Base-by-base conservation (phyloP, 2,888 invertebrate genomes). In the Elmis aenea region DNA sequence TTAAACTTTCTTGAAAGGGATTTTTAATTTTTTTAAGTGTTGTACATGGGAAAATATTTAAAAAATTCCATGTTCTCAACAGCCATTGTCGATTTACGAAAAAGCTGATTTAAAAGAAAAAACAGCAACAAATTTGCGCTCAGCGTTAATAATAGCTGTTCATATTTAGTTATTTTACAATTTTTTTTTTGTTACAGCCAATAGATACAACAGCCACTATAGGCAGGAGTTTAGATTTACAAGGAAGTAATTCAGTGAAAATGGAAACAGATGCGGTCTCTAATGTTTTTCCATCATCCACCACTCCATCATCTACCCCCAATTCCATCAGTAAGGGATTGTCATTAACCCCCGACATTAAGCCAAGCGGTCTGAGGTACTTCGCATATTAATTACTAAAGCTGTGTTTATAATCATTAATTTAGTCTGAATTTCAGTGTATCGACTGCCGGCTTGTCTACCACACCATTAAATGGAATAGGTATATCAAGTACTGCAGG, bases 171-270 rank as follows among this genome's bases (percentile, higher is more conserved):
- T n/a, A n/a, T n/a, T n/a, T n/a, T n/a, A n/a, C n/a, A n/a, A n/a
- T n/a, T n/a, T n/a, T n/a, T 21, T 12, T 3, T 29, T 4, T 13
- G 9, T 20, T 29, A 13, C 64, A 77, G 77, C 69, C 74, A 1
- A 76, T 76, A 28, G 79, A 79, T 59, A 74, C 76, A 3, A 77
- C 77, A 31, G 76, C 77, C 1, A 68, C 73, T 0, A 76, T 77
- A 69, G 62, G 48, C 37, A 56, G 68, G 41, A 62, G 61, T 25
- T 38, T 68, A 45, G 68, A 68, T 40, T 67, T 65, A 42, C 59
- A 64, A 4, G 62, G 56, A 37, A 62, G 55, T 37, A 58, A 62
- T 16, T 55, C 61, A n/a, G 52, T 65, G 9, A 67, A 67, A 48
- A 45, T 67, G 44, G 68, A 68, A 50, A 57, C 51, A 14, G 66